phyloP scores from a whole-genome alignment of 2,113 vertebrate species.

The Todiramphus chloris region DNA sequence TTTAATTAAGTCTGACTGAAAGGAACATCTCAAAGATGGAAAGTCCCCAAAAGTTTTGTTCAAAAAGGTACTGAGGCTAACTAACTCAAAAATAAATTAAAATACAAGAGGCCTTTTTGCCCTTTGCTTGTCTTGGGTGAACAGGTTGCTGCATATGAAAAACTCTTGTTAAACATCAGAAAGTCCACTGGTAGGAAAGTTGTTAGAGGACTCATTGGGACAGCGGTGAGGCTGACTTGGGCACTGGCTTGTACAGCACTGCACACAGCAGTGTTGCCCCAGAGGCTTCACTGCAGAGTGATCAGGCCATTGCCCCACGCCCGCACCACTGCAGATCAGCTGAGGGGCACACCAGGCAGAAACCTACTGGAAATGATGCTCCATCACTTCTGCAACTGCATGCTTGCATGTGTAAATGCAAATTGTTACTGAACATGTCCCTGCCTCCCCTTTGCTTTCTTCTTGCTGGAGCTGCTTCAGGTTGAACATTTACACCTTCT shows the following conservation, averaged over 20 bases:
- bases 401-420: rapidly evolving
- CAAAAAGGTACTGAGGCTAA: rapidly evolving
- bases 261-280: background rate
- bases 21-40: background rate
- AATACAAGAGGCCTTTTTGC: background rate
- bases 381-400: background rate
- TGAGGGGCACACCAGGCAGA: background rate
- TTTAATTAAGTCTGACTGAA: background rate
- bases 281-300: rapidly evolving
- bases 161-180: background rate
- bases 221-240: rapidly evolving
- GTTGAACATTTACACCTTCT: background rate
- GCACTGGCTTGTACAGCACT: background rate
- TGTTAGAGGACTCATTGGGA: background rate
- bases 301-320: background rate
- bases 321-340: rapidly evolving
- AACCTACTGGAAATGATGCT: background rate
- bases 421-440: no score
- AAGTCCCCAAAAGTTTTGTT: background rate
- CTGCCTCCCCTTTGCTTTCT: background rate
- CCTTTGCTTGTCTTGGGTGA: background rate
- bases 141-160: background rate
- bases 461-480: background rate
- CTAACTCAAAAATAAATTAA: background rate
- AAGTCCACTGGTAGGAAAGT: background rate